Evolutionary conservation across 2,888 invertebrate species (phyloP).

Genomic region (Dioctria linearis): DNA sequence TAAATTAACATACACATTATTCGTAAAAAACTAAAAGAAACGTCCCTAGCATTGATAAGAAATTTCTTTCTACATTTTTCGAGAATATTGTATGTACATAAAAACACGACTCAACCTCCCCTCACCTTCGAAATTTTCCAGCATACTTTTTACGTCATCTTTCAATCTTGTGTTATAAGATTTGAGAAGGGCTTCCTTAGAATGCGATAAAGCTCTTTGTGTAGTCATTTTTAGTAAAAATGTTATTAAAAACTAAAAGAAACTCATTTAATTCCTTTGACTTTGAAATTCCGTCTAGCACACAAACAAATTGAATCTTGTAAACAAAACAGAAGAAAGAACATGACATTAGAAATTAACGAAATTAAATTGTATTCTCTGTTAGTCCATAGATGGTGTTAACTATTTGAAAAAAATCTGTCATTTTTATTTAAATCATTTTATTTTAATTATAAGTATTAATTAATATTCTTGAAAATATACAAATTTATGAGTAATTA

Average conservation of each 20-base stretch:
- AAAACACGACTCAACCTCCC: no score
- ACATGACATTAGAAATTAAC: conserved; percentile 6
- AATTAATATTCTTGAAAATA: no score
- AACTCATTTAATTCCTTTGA: background rate
- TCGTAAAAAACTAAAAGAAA: no score
- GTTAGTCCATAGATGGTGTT: background rate
- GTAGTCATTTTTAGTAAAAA: conserved; percentile 59
- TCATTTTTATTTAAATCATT: no score
- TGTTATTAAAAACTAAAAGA: background rate
- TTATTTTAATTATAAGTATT: no score
- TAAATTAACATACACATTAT: no score
- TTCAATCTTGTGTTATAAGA: conserved; percentile 95
- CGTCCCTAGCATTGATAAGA: no score
- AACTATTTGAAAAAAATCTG: no score
- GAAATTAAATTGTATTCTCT: background rate
- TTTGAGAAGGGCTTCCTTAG: conserved; percentile 94
- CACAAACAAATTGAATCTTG: conserved; percentile 7
- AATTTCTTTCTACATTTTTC: no score
- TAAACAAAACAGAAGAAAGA: background rate
- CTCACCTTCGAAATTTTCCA: conserved; percentile 95
- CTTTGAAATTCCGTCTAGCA: background rate
- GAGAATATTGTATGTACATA: no score
- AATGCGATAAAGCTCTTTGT: conserved; percentile 84
- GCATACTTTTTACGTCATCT: conserved; percentile 97
- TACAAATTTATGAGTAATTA: no score